phyloP scores from a whole-genome alignment of 1,140 invertebrate genomes.

The Melanaphis sacchari region DNA sequence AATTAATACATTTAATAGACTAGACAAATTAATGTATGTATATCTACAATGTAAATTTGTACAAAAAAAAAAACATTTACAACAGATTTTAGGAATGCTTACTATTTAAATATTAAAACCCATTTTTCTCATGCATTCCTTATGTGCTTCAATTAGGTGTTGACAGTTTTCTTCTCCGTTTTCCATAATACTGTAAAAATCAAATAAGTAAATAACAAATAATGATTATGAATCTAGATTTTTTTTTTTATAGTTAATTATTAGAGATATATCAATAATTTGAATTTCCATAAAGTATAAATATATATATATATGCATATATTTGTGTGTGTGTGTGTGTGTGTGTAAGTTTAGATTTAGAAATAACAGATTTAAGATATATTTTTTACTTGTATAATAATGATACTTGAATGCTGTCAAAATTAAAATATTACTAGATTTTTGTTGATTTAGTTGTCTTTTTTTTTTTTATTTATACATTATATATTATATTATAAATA shows the following conservation, averaged over 20 bases:
- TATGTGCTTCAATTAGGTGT: constrained; percentile 92
- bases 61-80: constrained; percentile 35
- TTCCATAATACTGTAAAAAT: constrained; percentile 84
- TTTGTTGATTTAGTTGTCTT: background rate
- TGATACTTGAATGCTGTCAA: constrained; percentile 38
- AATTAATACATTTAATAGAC: constrained; percentile 32
- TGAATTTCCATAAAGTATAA: background rate
- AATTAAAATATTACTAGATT: constrained; percentile 4
- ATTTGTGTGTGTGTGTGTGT: background rate
- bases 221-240: background rate
- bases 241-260: background rate
- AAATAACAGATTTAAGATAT: constrained; percentile 31
- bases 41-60: constrained; percentile 51
- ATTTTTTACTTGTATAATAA: background rate
- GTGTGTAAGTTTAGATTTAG: background rate
- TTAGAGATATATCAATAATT: background rate
- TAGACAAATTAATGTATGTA: constrained; percentile 10
- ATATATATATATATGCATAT: background rate
- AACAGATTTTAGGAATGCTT: constrained; percentile 54
- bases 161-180: constrained; percentile 92
- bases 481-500: constrained; percentile 1
- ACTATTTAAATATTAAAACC: constrained; percentile 89
- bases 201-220: constrained; percentile 42
- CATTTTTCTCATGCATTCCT: constrained; percentile 92
- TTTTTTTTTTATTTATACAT: constrained; percentile 13